A percentile compares a stretch with the other conserved stretches of the same genome.
These are phyloP conservation scores for Trichonephila clavata DNA, from an alignment of 1,140 invertebrate genomes.

Conservation along the genomic window DNA sequence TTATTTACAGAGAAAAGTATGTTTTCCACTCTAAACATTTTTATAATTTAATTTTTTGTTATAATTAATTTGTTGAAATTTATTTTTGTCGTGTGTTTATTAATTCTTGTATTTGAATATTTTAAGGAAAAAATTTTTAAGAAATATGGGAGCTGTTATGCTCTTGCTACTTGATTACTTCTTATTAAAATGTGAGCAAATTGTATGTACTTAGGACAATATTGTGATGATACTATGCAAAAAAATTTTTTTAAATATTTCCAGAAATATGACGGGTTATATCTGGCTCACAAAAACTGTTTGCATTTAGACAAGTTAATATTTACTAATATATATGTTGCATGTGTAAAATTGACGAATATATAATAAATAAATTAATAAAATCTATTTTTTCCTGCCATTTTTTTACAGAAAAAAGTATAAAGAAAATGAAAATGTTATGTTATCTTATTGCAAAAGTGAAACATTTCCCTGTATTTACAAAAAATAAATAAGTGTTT, in stretches of 20 bases:
- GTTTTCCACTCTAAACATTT: too few species aligned
- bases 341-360: neutral
- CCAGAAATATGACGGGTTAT: neutral
- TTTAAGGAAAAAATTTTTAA: too few species aligned
- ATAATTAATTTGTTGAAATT: too few species aligned
- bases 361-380: constrained; percentile 8
- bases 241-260: neutral
- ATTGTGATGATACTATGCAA: neutral
- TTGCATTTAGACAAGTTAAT: neutral
- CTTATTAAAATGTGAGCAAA: neutral
- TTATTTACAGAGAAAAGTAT: too few species aligned
- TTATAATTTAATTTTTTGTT: too few species aligned
- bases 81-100: too few species aligned
- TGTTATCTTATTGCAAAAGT: neutral
- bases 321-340: neutral
- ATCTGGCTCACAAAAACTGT: neutral
- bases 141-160: too few species aligned
- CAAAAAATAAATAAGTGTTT: constrained; percentile 32
- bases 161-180: too few species aligned
- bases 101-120: too few species aligned
- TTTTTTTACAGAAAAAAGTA: too few species aligned
- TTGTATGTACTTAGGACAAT: neutral
- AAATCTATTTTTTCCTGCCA: neutral
- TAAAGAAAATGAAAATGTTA: too few species aligned
- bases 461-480: neutral